These are phyloP conservation scores for Leptinotarsa juncta DNA, from an alignment of 2,888 invertebrate species.

Conservation along the genomic window DNA sequence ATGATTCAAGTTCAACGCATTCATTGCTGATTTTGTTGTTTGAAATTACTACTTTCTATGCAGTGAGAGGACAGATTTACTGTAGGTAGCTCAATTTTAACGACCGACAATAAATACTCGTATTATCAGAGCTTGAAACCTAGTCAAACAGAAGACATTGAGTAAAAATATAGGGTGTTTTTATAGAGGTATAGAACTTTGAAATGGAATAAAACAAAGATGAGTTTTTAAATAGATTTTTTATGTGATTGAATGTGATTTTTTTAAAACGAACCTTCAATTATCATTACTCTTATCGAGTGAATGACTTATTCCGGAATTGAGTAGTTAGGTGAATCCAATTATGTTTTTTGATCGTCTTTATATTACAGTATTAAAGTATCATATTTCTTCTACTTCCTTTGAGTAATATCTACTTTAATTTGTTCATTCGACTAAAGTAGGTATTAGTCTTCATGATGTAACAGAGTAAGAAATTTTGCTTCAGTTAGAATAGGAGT, in stretches of 20 bases:
- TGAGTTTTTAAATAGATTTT: too few relatives aligned
- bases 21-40: neutral
- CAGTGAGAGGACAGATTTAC: too few relatives aligned
- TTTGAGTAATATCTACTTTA: slow-evolving; percentile 2
- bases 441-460: neutral
- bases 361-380: slow-evolving; percentile 3
- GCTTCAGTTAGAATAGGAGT: neutral
- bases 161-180: too few relatives aligned
- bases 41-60: neutral
- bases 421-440: neutral
- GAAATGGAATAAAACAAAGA: too few relatives aligned
- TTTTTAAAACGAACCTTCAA: too few relatives aligned
- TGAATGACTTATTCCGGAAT: neutral
- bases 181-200: too few relatives aligned
- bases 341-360: neutral
- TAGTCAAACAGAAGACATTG: too few relatives aligned
- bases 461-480: neutral
- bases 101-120: too few relatives aligned
- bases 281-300: neutral
- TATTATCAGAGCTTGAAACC: too few relatives aligned
- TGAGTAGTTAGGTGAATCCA: neutral
- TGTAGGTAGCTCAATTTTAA: too few relatives aligned
- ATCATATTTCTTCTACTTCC: slow-evolving; percentile 5
- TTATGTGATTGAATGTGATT: too few relatives aligned
- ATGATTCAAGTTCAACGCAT: too few relatives aligned